Evolutionary conservation across 92 coral and sea anemone genomes (phyloP).

Genomic region (Montipora capitata): DNA sequence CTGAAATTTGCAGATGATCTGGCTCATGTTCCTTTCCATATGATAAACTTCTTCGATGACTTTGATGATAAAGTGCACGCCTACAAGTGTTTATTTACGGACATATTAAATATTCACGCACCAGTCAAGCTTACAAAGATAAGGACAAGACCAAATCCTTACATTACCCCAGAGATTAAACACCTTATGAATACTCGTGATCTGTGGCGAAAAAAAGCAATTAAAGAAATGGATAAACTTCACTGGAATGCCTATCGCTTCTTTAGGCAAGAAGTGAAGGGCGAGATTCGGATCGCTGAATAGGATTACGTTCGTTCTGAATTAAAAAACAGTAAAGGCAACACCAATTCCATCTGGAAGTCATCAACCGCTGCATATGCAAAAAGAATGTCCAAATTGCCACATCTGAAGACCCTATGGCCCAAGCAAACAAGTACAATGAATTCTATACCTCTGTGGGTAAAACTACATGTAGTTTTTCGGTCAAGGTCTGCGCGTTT

Average conservation of each 20-base stretch:
- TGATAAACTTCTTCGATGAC: no score
- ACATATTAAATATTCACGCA: slow-evolving; percentile 5
- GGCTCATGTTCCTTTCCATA: no score
- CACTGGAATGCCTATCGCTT: slow-evolving; percentile 34
- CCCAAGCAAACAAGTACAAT: background rate
- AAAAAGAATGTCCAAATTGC: background rate
- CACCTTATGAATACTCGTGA: slow-evolving; percentile 29
- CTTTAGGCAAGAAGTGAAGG: slow-evolving; percentile 26
- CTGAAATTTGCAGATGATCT: no score
- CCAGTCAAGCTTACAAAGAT: slow-evolving; percentile 9
- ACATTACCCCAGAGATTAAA: slow-evolving; percentile 24
- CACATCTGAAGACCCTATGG: slow-evolving; percentile 27
- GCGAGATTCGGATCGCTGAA: slow-evolving; percentile 17
- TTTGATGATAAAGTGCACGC: no score
- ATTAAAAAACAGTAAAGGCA: slow-evolving; percentile 14
- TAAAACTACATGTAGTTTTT: no score
- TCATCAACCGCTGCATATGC: background rate
- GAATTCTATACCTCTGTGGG: background rate
- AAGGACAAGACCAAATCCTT: slow-evolving; percentile 33
- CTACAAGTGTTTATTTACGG: background rate
- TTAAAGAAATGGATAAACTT: slow-evolving; percentile 29
- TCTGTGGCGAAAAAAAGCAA: slow-evolving; percentile 6
- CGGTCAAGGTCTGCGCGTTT: no score
- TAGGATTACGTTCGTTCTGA: background rate
- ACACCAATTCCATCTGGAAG: slow-evolving; percentile 19